Conservation (phyloP, 2,888 invertebrate species). For the Campoplex capitator region DNA sequence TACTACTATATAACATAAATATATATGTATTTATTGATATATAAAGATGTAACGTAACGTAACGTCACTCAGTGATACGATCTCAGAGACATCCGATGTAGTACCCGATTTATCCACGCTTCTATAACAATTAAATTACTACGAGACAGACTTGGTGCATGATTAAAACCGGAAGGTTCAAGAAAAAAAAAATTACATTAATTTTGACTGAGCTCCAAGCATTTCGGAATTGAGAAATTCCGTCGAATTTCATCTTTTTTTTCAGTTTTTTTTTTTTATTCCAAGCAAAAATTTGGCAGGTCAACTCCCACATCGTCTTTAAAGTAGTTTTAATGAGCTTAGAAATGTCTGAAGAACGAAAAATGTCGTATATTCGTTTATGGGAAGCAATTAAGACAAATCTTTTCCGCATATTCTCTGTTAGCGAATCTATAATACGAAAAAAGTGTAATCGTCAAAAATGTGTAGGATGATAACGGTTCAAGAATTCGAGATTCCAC, state of each 20-base stretch:
- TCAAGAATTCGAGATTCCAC: too few species aligned
- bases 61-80: constrained; percentile 34
- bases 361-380: neutral
- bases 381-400: neutral
- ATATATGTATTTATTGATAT: constrained; percentile 12
- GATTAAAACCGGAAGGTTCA: neutral
- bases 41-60: neutral
- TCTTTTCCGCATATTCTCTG: neutral
- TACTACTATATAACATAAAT: neutral
- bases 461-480: neutral
- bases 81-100: constrained; percentile 41
- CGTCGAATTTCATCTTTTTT: neutral
- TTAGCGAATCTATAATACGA: too few species aligned
- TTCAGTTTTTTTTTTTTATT: neutral
- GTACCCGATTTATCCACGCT: constrained; percentile 26
- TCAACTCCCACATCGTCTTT: neutral
- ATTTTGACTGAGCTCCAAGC: neutral
- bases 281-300: neutral
- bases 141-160: neutral
- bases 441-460: neutral
- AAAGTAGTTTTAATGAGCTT: neutral
- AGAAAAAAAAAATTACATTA: constrained; percentile 2
- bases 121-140: constrained; percentile 22
- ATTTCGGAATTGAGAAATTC: neutral
- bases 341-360: neutral